These are phyloP conservation scores for Gadus macrocephalus DNA, from an alignment of 2,113 vertebrate species.

Conservation along the genomic window DNA sequence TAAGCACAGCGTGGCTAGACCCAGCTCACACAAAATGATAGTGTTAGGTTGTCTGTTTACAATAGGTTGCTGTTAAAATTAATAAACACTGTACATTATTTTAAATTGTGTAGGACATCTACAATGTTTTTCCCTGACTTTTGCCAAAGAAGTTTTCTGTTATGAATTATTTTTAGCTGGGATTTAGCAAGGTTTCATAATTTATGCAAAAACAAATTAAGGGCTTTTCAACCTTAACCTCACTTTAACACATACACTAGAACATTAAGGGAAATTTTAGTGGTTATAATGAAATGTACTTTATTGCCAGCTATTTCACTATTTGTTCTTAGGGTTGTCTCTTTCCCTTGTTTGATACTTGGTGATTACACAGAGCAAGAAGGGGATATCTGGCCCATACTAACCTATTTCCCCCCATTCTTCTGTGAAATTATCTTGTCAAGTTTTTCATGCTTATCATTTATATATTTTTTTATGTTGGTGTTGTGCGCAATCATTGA, in stretches of 20 bases:
- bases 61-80: constrained; percentile 39
- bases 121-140: constrained; percentile 35
- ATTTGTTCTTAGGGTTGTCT: background rate
- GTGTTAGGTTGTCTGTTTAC: constrained; percentile 55
- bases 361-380: constrained; percentile 27
- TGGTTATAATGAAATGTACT: no score
- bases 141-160: constrained; percentile 59
- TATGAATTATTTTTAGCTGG: no score
- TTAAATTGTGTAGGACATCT: constrained; percentile 27
- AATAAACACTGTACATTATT: constrained; percentile 41
- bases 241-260: no score
- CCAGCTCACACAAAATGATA: constrained; percentile 33
- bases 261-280: no score
- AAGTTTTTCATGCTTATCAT: constrained; percentile 17
- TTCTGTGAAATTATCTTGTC: background rate
- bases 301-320: no score
- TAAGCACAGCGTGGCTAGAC: constrained; percentile 33
- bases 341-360: constrained; percentile 28
- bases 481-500: constrained; percentile 38
- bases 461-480: constrained; percentile 22
- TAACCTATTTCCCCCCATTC: constrained; percentile 5
- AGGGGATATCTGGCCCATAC: background rate
- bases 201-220: no score
- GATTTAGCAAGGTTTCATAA: no score
- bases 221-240: no score